phyloP scores from a whole-genome alignment of 1,140 invertebrate species.

The Diploscapter pachys region DNA sequence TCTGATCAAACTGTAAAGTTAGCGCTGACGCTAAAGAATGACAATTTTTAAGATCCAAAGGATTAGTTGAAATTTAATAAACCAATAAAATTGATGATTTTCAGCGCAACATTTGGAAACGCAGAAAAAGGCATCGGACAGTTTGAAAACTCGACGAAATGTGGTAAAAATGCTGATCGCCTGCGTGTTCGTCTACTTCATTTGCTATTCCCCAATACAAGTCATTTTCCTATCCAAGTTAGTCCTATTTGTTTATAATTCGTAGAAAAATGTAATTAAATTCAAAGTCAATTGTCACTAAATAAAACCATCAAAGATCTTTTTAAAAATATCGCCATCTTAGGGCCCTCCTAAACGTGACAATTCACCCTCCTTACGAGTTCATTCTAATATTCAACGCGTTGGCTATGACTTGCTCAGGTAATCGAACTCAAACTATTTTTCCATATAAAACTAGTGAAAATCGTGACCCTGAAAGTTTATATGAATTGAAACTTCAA shows the following conservation, averaged over 20 bases:
- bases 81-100: slow-evolving; percentile 8
- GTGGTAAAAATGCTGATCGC: slow-evolving; percentile 58
- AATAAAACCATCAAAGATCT: not conserved
- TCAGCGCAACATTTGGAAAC: slow-evolving; percentile 22
- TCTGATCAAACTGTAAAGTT: not conserved
- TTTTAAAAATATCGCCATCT: slow-evolving; percentile 10
- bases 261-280: not conserved
- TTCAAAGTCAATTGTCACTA: slow-evolving; percentile 19
- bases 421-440: too few relatives aligned
- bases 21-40: not conserved
- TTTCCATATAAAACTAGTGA: too few relatives aligned
- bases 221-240: slow-evolving; percentile 55
- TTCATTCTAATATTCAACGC: slow-evolving; percentile 55
- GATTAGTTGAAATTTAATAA: not conserved
- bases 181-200: slow-evolving; percentile 56
- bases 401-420: slow-evolving; percentile 49
- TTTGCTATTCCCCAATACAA: slow-evolving; percentile 59
- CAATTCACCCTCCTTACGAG: slow-evolving; percentile 47
- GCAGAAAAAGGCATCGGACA: slow-evolving; percentile 34
- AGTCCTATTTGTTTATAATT: slow-evolving; percentile 5
- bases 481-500: too few relatives aligned
- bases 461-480: too few relatives aligned
- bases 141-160: slow-evolving; percentile 46
- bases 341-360: slow-evolving; percentile 37
- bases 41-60: slow-evolving; percentile 5